Evolutionary conservation across 2,113 vertebrate genomes (phyloP).

Genomic region (Microcebus griseorufus): DNA sequence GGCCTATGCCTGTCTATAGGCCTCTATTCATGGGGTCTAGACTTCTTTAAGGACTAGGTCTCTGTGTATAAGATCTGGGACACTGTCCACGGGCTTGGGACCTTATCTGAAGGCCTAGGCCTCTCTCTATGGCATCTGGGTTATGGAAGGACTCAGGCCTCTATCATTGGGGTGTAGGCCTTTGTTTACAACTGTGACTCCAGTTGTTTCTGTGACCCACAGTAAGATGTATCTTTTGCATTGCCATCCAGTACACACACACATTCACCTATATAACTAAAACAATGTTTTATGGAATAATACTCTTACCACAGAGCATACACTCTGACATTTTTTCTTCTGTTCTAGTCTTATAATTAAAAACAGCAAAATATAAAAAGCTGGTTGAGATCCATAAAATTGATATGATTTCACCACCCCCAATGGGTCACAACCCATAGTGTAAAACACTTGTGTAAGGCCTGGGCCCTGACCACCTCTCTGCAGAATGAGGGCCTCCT

Average conservation of each 20-base stretch:
- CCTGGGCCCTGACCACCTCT: not conserved
- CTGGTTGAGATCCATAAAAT: not conserved
- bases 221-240: not conserved
- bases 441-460: not conserved
- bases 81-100: not conserved
- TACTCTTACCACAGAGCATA: not conserved
- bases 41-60: not conserved
- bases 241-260: not conserved
- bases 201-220: not conserved
- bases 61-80: not conserved
- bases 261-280: not conserved
- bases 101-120: not conserved
- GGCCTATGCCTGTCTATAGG: not conserved
- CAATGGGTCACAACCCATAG: not conserved
- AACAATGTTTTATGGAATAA: not conserved
- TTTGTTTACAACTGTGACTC: not conserved
- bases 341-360: constrained; percentile 25
- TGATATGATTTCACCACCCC: not conserved
- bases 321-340: not conserved
- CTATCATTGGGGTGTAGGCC: not conserved
- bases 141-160: not conserved
- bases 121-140: not conserved
- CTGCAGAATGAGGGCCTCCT: not conserved
- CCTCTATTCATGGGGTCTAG: not conserved
- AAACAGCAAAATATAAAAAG: not conserved